A percentile compares a stretch with the other conserved stretches of the same genome.
phyloP scores from a whole-genome alignment of 2,797 vertebrate species.

The Ceryle rudis region DNA sequence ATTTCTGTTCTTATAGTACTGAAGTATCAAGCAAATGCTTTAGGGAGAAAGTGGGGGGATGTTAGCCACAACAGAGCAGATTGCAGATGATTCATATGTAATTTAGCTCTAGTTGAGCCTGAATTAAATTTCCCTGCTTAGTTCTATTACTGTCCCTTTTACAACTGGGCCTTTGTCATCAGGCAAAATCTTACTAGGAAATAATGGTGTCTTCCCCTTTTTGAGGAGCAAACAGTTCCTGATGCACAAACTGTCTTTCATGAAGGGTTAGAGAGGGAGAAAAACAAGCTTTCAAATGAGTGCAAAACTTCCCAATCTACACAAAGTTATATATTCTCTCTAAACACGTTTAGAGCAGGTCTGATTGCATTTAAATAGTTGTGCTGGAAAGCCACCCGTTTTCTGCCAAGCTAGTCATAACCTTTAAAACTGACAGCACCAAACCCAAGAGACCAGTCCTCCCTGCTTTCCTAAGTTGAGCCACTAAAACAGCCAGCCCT shows the following conservation, averaged over 20 bases:
- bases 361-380: neutral
- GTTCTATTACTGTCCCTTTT: neutral
- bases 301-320: neutral
- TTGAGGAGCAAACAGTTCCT: neutral
- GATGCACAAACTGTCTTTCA: neutral
- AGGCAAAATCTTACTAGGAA: neutral
- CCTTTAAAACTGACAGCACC: neutral
- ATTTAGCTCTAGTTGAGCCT: slow-evolving; percentile 27
- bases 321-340: neutral
- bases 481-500: neutral
- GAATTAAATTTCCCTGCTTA: slow-evolving; percentile 26
- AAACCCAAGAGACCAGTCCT: neutral
- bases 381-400: neutral
- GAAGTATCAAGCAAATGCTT: neutral
- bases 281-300: neutral
- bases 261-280: neutral
- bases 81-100: slow-evolving; percentile 15
- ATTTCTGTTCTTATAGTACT: neutral
- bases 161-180: neutral
- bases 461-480: fast-evolving
- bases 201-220: neutral
- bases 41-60: neutral
- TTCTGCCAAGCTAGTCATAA: neutral
- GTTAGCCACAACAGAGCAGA: slow-evolving; percentile 46
- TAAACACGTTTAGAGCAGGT: neutral